phyloP scores from a whole-genome alignment of 1,140 invertebrate species.

The Diprion similis region DNA sequence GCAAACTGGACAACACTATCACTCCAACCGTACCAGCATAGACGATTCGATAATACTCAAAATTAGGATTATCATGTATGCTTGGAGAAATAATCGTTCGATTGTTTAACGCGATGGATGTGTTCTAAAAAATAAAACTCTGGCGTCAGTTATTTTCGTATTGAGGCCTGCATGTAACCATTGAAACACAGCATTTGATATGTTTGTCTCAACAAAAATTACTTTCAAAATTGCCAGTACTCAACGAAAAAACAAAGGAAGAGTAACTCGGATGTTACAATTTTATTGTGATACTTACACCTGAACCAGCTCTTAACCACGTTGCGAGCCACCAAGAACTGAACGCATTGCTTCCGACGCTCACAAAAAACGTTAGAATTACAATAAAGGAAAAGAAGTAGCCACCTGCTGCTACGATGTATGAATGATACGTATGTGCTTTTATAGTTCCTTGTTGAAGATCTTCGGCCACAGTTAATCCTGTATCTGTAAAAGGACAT shows the following conservation, averaged over 20 bases:
- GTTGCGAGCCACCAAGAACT: conserved; percentile 74
- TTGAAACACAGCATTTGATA: too few relatives aligned
- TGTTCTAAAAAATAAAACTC: background rate
- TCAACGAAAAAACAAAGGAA: background rate
- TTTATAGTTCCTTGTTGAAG: conserved; percentile 58
- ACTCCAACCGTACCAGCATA: conserved; percentile 61
- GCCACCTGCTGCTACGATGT: conserved; percentile 70
- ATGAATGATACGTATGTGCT: conserved; percentile 60
- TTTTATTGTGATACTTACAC: conserved; percentile 45
- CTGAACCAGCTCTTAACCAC: conserved; percentile 66
- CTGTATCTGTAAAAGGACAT: conserved; percentile 27
- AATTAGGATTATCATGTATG: conserved; percentile 63
- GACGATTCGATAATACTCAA: conserved; percentile 60
- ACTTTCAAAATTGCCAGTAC: background rate
- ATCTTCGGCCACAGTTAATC: conserved; percentile 57
- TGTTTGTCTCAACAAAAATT: too few relatives aligned
- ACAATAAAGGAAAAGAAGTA: conserved; percentile 61
- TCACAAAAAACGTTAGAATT: conserved; percentile 65
- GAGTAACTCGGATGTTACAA: background rate
- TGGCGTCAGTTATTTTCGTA: background rate
- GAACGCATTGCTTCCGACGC: conserved; percentile 66
- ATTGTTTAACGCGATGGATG: conserved; percentile 33
- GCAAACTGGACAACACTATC: conserved; percentile 64
- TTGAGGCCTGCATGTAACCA: too few relatives aligned
- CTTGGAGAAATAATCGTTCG: conserved; percentile 38